Base-by-base conservation (phyloP, 2,113 vertebrate genomes). In the Platycercus adscitus region DNA sequence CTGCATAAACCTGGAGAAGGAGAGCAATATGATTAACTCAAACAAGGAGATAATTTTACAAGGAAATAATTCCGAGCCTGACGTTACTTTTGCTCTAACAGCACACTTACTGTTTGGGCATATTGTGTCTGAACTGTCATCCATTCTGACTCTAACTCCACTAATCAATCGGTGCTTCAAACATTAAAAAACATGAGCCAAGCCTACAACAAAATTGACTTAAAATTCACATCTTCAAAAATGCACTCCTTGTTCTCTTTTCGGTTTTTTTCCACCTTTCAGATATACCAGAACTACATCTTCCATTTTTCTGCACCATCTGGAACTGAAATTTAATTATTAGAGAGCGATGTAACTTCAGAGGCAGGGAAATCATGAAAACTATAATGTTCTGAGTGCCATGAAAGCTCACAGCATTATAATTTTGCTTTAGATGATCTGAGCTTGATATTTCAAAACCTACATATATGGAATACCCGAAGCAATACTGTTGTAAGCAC, bases 211-310 rank as follows among this genome's bases (percentile, higher is more conserved):
- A 79, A 70, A 63, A 50, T 5, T 4, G 2, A 7, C 65, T 84
- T 46, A 46, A 86, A 81, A 68, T 35, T 77, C 3, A 3, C n/a
- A 17, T 53, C 26, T 75, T 73, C 8, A 78, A 76, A 69, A 50
- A 26, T 14, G 2, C 11, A 7, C 3, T 13, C 39, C 7, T 26
- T 53, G 6, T 58, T 24, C 69, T 33, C 14, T 58, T 84, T 9
- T 46, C 20, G 41, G 20, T 55, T 68, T 89, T 87, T 61, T 9
- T 31, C 29, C 17, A 44, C 17, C 28, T 78, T 61, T 68, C 52
- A 41, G 50, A 7, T 64, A 20, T 20, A 18, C 1, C 0, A 1
- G 24, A 23, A 28, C 10, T 60, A 46, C 11, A 50, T 50, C 28
- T 35, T 65, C 24, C 7, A 33, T 85, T 95, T 90, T 72, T 65